These are phyloP conservation scores for Hydrozoanthus gracilis DNA, from an alignment of 92 coral and sea anemone genomes.

Conservation along the genomic window DNA sequence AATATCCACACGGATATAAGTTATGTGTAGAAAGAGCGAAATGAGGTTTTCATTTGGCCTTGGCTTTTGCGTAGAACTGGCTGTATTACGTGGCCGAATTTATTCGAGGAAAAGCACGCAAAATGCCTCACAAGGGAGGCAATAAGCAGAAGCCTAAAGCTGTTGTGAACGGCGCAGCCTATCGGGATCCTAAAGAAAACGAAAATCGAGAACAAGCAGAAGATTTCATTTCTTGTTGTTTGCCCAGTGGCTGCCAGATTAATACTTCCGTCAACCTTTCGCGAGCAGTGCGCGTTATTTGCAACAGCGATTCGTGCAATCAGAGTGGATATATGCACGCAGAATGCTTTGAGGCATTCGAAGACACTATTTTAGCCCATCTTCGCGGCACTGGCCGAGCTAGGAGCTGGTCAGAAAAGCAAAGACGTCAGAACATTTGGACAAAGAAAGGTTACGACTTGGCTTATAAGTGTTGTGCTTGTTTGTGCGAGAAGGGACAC, in stretches of 20 bases:
- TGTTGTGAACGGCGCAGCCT: slow-evolving; percentile 80
- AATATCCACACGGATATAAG: slow-evolving; percentile 54
- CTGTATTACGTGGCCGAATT: slow-evolving; percentile 68
- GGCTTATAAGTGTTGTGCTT: slow-evolving; percentile 97
- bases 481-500: slow-evolving; percentile 97
- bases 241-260: slow-evolving; percentile 95
- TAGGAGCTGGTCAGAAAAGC: slow-evolving; percentile 98
- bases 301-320: slow-evolving; percentile 93
- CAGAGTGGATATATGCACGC: slow-evolving; percentile 91
- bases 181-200: slow-evolving; percentile 71
- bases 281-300: slow-evolving; percentile 91
- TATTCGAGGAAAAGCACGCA: slow-evolving; percentile 45
- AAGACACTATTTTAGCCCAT: slow-evolving; percentile 89
- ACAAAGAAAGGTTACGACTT: slow-evolving; percentile 99
- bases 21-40: slow-evolving; percentile 43
- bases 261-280: slow-evolving; percentile 75
- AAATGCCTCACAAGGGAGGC: slow-evolving; percentile 95
- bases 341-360: slow-evolving; percentile 97
- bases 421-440: slow-evolving; percentile 98
- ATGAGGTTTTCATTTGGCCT: slow-evolving; percentile 42
- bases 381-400: slow-evolving; percentile 97
- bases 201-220: slow-evolving; percentile 68
- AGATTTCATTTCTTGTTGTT: slow-evolving; percentile 84
- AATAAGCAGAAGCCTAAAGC: slow-evolving; percentile 85
- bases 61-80: slow-evolving; percentile 64